phyloP scores from a whole-genome alignment of 2,113 vertebrate genomes.

The Gnathonemus longibarbis region DNA sequence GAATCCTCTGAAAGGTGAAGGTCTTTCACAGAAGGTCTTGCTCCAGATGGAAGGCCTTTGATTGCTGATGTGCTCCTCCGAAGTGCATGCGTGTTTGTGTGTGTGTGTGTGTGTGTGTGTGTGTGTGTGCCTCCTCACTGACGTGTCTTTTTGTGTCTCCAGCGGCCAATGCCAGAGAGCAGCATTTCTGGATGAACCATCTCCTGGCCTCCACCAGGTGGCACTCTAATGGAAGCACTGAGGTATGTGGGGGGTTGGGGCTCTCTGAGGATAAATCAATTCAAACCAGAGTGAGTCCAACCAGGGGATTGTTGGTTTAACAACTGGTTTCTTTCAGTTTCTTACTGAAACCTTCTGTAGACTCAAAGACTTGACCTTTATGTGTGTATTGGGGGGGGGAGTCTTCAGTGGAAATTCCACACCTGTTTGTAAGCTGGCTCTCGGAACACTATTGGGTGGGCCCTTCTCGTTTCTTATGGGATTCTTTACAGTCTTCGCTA shows the following conservation, averaged over 20 bases:
- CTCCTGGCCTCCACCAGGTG: slow-evolving; percentile 86
- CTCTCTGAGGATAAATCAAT: not conserved
- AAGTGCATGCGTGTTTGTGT: not conserved
- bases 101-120: not conserved
- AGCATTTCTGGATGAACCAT: slow-evolving; percentile 89
- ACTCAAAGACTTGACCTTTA: not conserved
- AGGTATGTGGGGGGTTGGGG: slow-evolving; percentile 57
- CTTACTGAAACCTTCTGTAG: not conserved
- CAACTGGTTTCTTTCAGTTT: not conserved
- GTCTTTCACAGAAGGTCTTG: not conserved
- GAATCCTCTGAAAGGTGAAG: not conserved
- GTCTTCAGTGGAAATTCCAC: not conserved
- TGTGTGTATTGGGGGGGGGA: not conserved
- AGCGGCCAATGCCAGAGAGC: slow-evolving; percentile 87
- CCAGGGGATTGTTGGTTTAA: not conserved
- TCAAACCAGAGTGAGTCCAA: not conserved
- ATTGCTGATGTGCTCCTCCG: not conserved
- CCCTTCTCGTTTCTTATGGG: not conserved
- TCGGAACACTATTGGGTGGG: not conserved
- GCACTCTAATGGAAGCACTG: slow-evolving; percentile 80
- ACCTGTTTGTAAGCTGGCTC: not conserved
- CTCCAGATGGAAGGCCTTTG: not conserved
- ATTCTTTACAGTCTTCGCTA: not conserved
- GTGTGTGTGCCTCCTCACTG: not conserved
- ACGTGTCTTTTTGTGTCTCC: slow-evolving; percentile 38